Percentiles rank a stretch among this genome's conserved stretches.
phyloP scores from a whole-genome alignment of 2,888 invertebrate genomes.

The Stramonita haemastoma region DNA sequence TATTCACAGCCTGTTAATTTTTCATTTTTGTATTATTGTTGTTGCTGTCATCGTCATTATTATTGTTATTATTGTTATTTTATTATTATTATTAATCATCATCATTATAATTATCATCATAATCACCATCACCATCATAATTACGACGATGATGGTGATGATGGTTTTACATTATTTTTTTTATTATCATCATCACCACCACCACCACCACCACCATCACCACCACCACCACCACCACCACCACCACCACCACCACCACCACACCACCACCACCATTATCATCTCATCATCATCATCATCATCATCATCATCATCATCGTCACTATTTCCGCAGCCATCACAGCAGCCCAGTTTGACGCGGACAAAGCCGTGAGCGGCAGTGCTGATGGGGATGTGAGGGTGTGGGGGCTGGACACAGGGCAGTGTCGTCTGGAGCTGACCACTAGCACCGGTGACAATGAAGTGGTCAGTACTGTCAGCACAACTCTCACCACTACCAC shows the following conservation, averaged over 20 bases:
- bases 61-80: no score
- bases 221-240: neutral
- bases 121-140: no score
- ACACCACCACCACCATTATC: neutral
- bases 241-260: slow-evolving; percentile 59
- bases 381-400: slow-evolving; percentile 64
- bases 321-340: slow-evolving; percentile 58
- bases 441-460: slow-evolving; percentile 62
- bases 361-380: slow-evolving; percentile 69
- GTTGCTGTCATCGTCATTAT: no score
- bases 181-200: neutral
- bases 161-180: no score
- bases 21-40: no score
- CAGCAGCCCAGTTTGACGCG: slow-evolving; percentile 68
- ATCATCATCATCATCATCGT: neutral
- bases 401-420: slow-evolving; percentile 65
- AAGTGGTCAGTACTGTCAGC: slow-evolving; percentile 67
- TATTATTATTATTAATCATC: no score
- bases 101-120: no score
- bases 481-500: neutral
- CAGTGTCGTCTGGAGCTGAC: slow-evolving; percentile 59
- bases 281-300: neutral
- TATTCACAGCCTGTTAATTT: no score
- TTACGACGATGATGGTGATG: no score
- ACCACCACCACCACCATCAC: neutral